Base-by-base conservation (phyloP, 2,113 vertebrate genomes). In the Prunella fulvescens region DNA sequence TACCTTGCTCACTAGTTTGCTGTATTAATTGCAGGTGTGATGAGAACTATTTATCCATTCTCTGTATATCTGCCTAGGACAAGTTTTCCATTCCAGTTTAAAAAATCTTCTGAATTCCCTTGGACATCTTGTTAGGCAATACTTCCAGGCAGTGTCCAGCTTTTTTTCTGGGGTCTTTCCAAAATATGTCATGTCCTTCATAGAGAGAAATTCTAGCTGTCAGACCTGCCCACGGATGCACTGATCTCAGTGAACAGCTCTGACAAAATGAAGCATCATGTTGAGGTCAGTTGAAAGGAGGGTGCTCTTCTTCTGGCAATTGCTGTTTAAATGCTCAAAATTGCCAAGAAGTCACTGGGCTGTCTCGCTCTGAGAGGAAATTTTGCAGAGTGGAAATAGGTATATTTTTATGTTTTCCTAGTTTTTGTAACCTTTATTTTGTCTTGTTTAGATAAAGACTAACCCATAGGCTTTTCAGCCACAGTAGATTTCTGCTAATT, bases 241-340 rank as follows among this genome's bases (percentile, higher is more conserved):
- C 9, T 26, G 33, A 24, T 56, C 5, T 33, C 0, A 0, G 23
- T 65, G 45, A 71, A 42, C 13, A 57, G 6, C n/a, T 83, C 48
- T 18, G 39, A 69, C 45, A 83, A 83, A 83, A 83, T 19, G 12
- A 80, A 86, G 11, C 42, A 39, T 53, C 3, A 0, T 44, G 37
- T 14, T 72, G 66, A 90, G 37, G 31, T 61, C 44, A 20, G 1
- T 20, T 82, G 65, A 82, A 76, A 76, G 73, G 61, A 79, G 8
- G 11, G 7, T 72, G 12, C 13, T 61, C 65, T 88, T 53, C 44
- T 83, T 14, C 42, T 60, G 40, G n/a, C 47, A 74, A 29, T 37
- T 58, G 45, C 54, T 86, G 8, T 94, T 92, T 51, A 71, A 60
- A 33, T 86, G 8, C 70, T 86, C 10, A 74, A 50, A 70, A 84